phyloP scores from a whole-genome alignment of 2,113 vertebrate genomes.

The Meriones unguiculatus region DNA sequence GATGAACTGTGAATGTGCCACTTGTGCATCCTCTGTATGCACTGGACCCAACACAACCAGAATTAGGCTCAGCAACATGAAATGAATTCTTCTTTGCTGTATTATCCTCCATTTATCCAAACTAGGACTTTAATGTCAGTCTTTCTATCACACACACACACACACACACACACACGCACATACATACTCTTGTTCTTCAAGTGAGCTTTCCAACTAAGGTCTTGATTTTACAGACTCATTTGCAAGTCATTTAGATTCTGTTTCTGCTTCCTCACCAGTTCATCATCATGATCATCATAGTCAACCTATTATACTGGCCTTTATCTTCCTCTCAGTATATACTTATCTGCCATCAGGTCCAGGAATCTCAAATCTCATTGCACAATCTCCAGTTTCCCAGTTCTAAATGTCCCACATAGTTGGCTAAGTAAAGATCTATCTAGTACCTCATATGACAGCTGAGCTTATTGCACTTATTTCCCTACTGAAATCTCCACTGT shows the following conservation, averaged over 20 bases:
- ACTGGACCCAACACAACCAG: background rate
- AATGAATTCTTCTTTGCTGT: background rate
- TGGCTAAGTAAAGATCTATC: background rate
- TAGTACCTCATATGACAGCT: rapidly evolving
- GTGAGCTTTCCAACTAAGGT: background rate
- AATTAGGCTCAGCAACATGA: background rate
- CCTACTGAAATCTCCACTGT: background rate
- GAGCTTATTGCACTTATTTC: background rate
- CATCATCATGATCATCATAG: background rate
- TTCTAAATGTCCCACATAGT: too few relatives aligned
- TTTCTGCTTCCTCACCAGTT: background rate
- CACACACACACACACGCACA: background rate
- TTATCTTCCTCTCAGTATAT: background rate
- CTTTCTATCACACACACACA: background rate
- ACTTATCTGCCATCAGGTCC: background rate
- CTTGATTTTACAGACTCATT: background rate
- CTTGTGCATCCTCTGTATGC: background rate
- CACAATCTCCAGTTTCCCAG: background rate
- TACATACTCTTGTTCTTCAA: background rate
- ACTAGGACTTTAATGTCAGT: background rate
- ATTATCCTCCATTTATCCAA: background rate
- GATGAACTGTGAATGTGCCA: background rate
- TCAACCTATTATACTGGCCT: background rate
- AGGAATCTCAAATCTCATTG: background rate
- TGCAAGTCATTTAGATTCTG: too few relatives aligned